A percentile compares a stretch with the other conserved stretches of the same genome.
These are phyloP conservation scores for Amblyraja radiata DNA, from an alignment of 2,797 vertebrate species.

Conservation along the genomic window DNA sequence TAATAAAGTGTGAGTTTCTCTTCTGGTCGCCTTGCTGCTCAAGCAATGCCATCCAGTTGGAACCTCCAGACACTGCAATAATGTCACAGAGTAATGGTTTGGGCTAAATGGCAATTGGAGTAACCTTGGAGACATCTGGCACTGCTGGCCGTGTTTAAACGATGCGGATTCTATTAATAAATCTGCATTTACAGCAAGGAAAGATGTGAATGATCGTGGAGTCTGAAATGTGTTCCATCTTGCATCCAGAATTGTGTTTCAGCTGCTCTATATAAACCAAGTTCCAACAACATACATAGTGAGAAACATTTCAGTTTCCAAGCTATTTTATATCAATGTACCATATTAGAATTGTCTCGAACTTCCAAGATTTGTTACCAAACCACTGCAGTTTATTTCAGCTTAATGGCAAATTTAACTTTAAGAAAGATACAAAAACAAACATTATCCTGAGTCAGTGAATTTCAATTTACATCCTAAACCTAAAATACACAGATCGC, in stretches of 20 bases:
- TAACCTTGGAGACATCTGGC: background rate
- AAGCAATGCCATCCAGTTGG: background rate
- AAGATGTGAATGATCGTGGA: background rate
- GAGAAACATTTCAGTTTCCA: background rate
- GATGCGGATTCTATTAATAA: background rate
- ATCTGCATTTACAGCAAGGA: background rate
- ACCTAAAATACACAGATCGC: background rate
- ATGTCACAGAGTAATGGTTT: background rate
- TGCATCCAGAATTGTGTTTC: background rate
- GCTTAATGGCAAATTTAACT: background rate
- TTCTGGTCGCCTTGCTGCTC: background rate
- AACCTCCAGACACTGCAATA: background rate
- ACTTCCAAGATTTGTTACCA: background rate
- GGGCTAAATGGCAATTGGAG: background rate
- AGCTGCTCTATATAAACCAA: background rate
- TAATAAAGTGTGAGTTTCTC: background rate
- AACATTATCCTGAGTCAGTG: background rate
- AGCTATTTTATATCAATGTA: background rate
- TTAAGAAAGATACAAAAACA: background rate
- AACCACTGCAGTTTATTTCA: background rate
- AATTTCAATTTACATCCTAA: background rate
- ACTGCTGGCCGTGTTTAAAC: background rate
- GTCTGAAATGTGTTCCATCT: background rate
- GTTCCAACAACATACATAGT: background rate
- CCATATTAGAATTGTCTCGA: background rate